Conservation (phyloP, 2,797 vertebrate genomes). For the Pipistrellus pipistrellus region DNA sequence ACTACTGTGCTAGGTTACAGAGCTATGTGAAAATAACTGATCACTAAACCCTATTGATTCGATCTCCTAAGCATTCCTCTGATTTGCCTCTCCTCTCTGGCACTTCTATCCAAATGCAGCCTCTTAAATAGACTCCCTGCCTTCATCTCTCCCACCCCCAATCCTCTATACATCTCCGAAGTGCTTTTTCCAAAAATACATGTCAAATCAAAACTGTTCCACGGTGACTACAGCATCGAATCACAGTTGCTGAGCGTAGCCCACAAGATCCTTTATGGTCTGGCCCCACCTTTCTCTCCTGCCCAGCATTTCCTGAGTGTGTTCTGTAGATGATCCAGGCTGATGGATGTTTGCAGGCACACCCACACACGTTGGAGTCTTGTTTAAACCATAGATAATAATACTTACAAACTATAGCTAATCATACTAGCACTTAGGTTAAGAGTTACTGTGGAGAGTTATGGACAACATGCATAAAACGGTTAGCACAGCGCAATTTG, state of each 20-base stretch:
- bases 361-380: neutral
- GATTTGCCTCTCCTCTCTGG: neutral
- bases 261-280: rapidly evolving
- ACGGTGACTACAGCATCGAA: rapidly evolving
- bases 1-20: neutral
- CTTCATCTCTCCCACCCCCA: neutral
- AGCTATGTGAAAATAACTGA: neutral
- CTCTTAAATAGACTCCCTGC: neutral
- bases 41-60: neutral
- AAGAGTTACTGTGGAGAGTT: neutral
- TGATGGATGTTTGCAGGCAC: neutral
- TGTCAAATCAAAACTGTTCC: neutral
- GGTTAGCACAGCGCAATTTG: neutral
- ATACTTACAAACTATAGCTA: neutral
- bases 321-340: neutral
- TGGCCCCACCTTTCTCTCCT: neutral
- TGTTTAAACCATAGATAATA: neutral
- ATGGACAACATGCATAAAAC: neutral
- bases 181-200: neutral
- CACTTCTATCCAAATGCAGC: neutral
- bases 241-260: neutral
- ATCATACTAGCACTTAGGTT: neutral
- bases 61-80: neutral
- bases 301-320: neutral
- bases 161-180: neutral